Percentiles rank a stretch among this genome's conserved stretches.
These are phyloP conservation scores for Procavia capensis DNA, from an alignment of 2,113 vertebrate genomes.

Conservation along the genomic window DNA sequence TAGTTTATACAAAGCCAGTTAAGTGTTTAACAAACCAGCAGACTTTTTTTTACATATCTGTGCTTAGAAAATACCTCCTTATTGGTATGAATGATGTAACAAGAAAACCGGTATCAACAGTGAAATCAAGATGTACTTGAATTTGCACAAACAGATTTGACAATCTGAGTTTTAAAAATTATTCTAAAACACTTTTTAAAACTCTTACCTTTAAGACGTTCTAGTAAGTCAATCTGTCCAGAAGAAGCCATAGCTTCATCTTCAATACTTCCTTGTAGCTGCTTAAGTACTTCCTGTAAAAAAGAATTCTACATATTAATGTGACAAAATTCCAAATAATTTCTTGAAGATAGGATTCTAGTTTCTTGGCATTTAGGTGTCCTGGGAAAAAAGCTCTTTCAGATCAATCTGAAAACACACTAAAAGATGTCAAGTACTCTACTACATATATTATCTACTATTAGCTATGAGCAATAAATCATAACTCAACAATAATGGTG, in stretches of 20 bases:
- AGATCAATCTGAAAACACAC: conserved; percentile 5
- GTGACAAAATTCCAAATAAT: conserved; percentile 8
- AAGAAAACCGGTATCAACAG: not conserved
- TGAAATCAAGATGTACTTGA: conserved; percentile 7
- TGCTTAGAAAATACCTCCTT: conserved; percentile 4
- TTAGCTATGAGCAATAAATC: not conserved
- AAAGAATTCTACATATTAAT: conserved; percentile 65
- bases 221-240: conserved; percentile 95
- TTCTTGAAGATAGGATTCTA: not conserved
- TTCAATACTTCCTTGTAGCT: conserved; percentile 98
- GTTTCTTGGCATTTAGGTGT: conserved; percentile 25
- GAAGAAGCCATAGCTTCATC: conserved; percentile 95
- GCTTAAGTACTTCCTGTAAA: conserved; percentile 97
- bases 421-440: not conserved
- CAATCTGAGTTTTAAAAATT: not conserved
- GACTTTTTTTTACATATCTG: conserved; percentile 11
- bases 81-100: not conserved
- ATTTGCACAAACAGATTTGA: not conserved
- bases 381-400: not conserved
- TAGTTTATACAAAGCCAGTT: conserved; percentile 40
- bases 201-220: conserved; percentile 95
- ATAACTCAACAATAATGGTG: not conserved
- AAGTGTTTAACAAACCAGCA: conserved; percentile 33
- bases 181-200: conserved; percentile 1
- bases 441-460: not conserved